A percentile compares a stretch with the other conserved stretches of the same genome.
Conservation (phyloP, 2,797 vertebrate genomes). For the Cichlasoma orientale region DNA sequence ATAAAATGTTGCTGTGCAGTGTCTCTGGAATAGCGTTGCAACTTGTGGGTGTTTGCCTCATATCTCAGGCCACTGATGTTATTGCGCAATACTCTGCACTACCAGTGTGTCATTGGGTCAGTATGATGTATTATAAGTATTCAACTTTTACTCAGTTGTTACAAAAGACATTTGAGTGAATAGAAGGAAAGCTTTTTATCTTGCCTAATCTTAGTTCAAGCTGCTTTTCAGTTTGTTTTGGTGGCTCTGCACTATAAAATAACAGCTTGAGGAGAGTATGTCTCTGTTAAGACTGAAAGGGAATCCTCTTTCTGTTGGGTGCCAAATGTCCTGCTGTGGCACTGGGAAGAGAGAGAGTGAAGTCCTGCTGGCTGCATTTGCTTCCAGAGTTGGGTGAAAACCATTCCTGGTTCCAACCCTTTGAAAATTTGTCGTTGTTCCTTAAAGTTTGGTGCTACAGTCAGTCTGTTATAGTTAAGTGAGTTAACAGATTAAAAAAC, state of each 20-base stretch:
- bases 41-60: constrained; percentile 23
- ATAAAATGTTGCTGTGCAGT: constrained; percentile 25
- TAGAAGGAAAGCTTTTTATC: neutral
- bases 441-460: neutral
- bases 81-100: neutral
- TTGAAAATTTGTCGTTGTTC: neutral
- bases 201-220: neutral
- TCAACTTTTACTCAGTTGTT: neutral
- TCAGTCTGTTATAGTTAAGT: neutral
- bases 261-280: constrained; percentile 18
- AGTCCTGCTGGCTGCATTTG: neutral
- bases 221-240: constrained; percentile 14
- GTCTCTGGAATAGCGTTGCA: constrained; percentile 21
- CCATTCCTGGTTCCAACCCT: neutral
- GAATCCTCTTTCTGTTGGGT: constrained; percentile 7
- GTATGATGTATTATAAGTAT: neutral
- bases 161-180: neutral
- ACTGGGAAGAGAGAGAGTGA: neutral
- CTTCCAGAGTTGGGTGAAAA: constrained; percentile 31
- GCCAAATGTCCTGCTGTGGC: constrained; percentile 22
- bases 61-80: constrained; percentile 25
- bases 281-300: constrained; percentile 16
- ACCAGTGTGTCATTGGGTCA: constrained; percentile 28
- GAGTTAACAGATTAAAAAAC: neutral
- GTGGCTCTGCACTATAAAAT: constrained; percentile 10